Conservation (phyloP, 2,888 invertebrate species). For the Melipona bicolor region DNA sequence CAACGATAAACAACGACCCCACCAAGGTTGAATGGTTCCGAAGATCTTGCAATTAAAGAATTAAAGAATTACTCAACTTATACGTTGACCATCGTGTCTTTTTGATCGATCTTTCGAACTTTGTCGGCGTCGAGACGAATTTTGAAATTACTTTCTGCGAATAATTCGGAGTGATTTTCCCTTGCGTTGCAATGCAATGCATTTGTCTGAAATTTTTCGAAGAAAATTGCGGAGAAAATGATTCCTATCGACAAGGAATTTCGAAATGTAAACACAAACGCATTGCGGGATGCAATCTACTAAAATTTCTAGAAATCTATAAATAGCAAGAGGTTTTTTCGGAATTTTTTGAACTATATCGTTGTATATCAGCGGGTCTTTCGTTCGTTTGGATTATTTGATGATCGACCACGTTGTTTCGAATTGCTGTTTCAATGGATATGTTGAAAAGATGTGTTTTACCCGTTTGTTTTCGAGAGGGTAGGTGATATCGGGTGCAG, state of each 20-base stretch:
- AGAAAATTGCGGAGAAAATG: not conserved
- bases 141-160: not conserved
- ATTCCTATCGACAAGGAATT: not conserved
- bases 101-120: not conserved
- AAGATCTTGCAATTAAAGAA: too few species aligned
- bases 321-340: constrained; percentile 15
- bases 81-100: not conserved
- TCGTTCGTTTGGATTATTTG: constrained; percentile 9
- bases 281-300: not conserved
- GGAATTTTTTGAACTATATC: not conserved
- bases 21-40: too few species aligned
- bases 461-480: constrained; percentile 23
- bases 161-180: not conserved
- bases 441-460: constrained; percentile 5
- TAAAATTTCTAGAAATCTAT: not conserved
- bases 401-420: not conserved
- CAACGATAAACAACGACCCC: too few species aligned
- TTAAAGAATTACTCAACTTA: not conserved
- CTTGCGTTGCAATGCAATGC: not conserved
- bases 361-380: not conserved
- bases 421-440: not conserved
- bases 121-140: too few species aligned
- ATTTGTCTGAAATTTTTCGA: not conserved
- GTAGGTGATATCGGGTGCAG: constrained; percentile 41
- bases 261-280: not conserved